Evolutionary conservation across 2,113 vertebrate species (phyloP).

Genomic region (Ranitomeya variabilis): DNA sequence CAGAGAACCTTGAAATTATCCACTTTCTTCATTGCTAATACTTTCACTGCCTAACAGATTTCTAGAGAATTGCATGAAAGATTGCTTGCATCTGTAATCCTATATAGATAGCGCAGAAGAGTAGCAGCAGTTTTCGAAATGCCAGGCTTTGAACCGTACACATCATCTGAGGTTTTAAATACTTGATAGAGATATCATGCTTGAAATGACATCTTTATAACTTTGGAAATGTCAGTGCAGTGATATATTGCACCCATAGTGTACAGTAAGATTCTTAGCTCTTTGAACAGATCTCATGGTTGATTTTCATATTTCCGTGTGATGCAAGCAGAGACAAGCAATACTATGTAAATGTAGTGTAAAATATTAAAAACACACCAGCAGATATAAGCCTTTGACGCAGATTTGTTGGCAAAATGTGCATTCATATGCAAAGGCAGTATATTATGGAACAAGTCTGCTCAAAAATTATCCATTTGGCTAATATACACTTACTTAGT

Average conservation of each 20-base stretch:
- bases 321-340: neutral
- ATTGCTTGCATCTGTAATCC: slow-evolving; percentile 41
- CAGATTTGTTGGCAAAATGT: no score
- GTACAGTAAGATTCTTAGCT: neutral
- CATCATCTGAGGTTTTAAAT: slow-evolving; percentile 41
- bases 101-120: slow-evolving; percentile 7
- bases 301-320: neutral
- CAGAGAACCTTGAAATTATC: slow-evolving; percentile 42
- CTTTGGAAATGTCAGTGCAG: slow-evolving; percentile 46
- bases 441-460: no score
- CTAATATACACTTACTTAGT: no score
- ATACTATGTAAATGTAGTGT: neutral
- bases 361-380: no score
- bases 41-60: slow-evolving; percentile 33
- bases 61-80: slow-evolving; percentile 40
- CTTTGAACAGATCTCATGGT: neutral
- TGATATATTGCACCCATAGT: neutral
- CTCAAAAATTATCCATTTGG: no score
- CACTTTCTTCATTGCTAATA: slow-evolving; percentile 41
- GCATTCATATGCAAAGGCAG: no score
- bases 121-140: slow-evolving; percentile 29
- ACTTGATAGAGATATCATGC: slow-evolving; percentile 48
- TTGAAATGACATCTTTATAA: slow-evolving; percentile 32
- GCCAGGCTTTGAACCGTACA: slow-evolving; percentile 45
- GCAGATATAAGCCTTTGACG: no score